phyloP scores from a whole-genome alignment of 2,888 invertebrate genomes.

The Cetonia aurata region DNA sequence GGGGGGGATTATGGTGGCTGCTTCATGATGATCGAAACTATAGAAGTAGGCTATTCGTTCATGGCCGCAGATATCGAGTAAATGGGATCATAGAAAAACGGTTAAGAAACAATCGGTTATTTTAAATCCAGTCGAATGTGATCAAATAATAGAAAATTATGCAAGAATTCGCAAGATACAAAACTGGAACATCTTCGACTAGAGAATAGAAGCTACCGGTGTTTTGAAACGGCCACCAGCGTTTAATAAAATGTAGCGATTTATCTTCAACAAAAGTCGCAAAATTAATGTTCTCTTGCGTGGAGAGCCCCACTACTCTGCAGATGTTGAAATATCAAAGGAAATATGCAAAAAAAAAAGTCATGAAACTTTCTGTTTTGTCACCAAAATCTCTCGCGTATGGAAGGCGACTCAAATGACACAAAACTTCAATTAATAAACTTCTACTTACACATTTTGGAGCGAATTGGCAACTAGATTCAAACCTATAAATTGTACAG shows the following conservation, averaged over 20 bases:
- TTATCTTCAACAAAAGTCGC: constrained; percentile 19
- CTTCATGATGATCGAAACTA: constrained; percentile 8
- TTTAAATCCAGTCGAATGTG: constrained; percentile 20
- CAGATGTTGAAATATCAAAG: too few relatives aligned
- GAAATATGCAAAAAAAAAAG: too few relatives aligned
- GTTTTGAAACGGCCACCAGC: too few relatives aligned
- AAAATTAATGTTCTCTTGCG: constrained; percentile 10
- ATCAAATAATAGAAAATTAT: constrained; percentile 27
- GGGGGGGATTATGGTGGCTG: too few relatives aligned
- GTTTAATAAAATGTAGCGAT: constrained; percentile 1
- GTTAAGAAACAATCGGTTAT: constrained; percentile 18
- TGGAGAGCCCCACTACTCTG: neutral
- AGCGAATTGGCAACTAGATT: constrained; percentile 3
- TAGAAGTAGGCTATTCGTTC: constrained; percentile 19
- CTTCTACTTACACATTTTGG: neutral
- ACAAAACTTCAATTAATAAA: neutral
- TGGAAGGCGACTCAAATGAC: constrained; percentile 11
- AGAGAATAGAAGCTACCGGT: constrained; percentile 9
- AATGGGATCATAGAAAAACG: neutral
- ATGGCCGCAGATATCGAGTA: constrained; percentile 23
- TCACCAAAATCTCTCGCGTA: constrained; percentile 5
- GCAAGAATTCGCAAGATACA: constrained; percentile 25
- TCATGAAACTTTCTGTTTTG: neutral
- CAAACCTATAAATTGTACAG: too few relatives aligned
- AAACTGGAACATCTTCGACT: too few relatives aligned